Conservation (phyloP, 2,797 vertebrate species). For the Sebastes taczanowskii region DNA sequence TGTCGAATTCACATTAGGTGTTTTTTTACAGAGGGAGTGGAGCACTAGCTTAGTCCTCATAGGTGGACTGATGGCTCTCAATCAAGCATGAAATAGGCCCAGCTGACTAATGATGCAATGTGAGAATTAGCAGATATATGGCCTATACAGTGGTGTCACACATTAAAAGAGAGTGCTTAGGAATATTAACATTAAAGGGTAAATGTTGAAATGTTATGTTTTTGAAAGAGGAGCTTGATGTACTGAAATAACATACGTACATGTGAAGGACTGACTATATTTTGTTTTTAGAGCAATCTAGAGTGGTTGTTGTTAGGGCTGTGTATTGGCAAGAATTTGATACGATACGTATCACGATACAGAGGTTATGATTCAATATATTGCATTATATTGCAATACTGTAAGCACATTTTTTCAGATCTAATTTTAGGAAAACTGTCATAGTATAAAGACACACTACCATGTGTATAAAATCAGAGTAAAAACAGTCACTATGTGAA, state of each 20-base stretch:
- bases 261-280: background rate
- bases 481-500: no score
- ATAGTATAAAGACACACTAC: no score
- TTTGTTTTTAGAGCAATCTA: background rate
- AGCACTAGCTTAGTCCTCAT: background rate
- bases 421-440: no score
- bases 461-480: no score
- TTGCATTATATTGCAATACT: no score
- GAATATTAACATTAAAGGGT: background rate
- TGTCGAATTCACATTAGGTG: slow-evolving; percentile 19
- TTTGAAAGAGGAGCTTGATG: background rate
- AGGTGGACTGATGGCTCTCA: slow-evolving; percentile 40
- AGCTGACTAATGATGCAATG: slow-evolving; percentile 46
- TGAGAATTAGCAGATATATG: slow-evolving; percentile 44
- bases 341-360: no score
- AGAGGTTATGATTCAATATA: no score
- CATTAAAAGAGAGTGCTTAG: background rate
- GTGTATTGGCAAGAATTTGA: no score
- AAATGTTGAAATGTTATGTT: background rate
- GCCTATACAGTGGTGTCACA: background rate
- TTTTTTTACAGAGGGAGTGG: background rate
- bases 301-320: background rate
- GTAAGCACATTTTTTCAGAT: no score
- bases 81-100: slow-evolving; percentile 31
- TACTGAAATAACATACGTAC: background rate